Evolutionary conservation across 2,113 vertebrate genomes (phyloP).

Genomic region (Daubentonia madagascariensis): DNA sequence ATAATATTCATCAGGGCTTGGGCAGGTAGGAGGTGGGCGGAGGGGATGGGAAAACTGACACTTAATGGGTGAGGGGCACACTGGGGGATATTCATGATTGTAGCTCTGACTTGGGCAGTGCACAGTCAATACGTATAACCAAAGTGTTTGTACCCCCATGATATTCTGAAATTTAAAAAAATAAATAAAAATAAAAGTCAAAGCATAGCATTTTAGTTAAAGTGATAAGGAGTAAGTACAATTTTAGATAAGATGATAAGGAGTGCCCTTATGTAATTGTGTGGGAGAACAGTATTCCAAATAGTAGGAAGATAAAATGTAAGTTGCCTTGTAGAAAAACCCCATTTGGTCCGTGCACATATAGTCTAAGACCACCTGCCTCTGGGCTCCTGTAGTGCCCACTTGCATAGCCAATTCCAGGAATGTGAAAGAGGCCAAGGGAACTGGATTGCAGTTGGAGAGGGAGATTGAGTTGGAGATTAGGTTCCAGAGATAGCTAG

Average conservation of each 20-base stretch:
- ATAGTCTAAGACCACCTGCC: background rate
- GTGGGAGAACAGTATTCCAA: background rate
- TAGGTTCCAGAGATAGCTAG: background rate
- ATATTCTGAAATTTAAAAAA: too few species aligned
- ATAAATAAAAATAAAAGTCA: too few species aligned
- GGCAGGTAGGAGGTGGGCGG: too few species aligned
- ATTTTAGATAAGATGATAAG: background rate
- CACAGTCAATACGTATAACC: too few species aligned
- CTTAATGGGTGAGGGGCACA: too few species aligned
- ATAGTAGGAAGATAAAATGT: background rate
- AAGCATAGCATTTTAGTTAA: background rate
- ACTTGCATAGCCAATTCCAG: background rate
- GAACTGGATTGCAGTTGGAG: background rate
- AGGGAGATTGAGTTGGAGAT: background rate
- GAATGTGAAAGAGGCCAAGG: background rate
- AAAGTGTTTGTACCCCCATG: too few species aligned
- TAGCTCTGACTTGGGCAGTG: too few species aligned
- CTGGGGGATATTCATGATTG: too few species aligned
- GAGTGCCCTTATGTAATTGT: background rate
- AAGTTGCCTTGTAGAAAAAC: background rate
- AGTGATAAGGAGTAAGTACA: background rate
- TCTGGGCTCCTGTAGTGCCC: background rate
- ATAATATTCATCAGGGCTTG: too few species aligned
- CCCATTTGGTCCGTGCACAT: background rate
- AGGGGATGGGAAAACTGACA: too few species aligned